Evolutionary conservation across 2,888 invertebrate species (phyloP).

Genomic region (Drosophila anomelani): DNA sequence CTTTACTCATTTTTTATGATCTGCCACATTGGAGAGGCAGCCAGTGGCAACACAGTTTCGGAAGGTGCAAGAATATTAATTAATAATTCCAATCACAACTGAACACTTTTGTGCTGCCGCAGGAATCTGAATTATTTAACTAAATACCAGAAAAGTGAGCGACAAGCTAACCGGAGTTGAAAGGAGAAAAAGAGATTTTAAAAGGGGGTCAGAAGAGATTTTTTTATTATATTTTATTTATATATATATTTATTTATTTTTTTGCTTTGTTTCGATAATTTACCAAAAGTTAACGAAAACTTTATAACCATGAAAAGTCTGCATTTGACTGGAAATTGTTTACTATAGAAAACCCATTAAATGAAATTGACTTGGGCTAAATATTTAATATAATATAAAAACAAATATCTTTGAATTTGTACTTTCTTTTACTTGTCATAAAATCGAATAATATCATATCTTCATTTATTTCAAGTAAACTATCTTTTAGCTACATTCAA

Average conservation of each 20-base stretch:
- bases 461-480: not conserved
- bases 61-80: slow-evolving; percentile 85
- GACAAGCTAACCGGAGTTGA: slow-evolving; percentile 36
- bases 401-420: too few relatives aligned
- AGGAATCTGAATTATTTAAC: slow-evolving; percentile 81
- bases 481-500: not conserved
- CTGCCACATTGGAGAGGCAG: slow-evolving; percentile 2
- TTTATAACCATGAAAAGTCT: too few relatives aligned
- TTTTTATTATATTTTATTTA: too few relatives aligned
- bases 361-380: too few relatives aligned
- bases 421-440: not conserved
- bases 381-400: too few relatives aligned
- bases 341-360: too few relatives aligned
- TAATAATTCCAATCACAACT: slow-evolving; percentile 83
- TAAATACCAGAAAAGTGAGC: slow-evolving; percentile 76
- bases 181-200: slow-evolving; percentile 3
- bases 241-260: too few relatives aligned
- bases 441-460: not conserved
- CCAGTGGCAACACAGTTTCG: slow-evolving; percentile 54
- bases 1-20: slow-evolving; percentile 5
- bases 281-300: too few relatives aligned
- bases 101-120: slow-evolving; percentile 82
- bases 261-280: slow-evolving; percentile 8
- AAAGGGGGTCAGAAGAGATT: not conserved
- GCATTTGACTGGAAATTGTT: too few relatives aligned